Base-by-base conservation (phyloP, 1,140 invertebrate species). In the Arion vulgaris region DNA sequence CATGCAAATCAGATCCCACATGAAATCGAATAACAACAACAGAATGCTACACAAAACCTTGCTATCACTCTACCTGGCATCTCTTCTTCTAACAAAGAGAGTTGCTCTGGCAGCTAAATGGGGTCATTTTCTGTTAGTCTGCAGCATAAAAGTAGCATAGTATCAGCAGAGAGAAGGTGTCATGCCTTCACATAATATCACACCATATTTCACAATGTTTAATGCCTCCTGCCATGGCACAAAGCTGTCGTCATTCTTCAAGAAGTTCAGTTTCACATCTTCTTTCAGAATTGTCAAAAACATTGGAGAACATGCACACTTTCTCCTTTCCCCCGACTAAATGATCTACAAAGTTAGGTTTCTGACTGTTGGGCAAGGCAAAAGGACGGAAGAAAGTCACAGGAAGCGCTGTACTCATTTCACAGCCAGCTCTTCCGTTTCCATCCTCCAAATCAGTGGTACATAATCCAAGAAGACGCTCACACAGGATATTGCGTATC, bases 361-460 rank as follows among this genome's bases (percentile, higher is more conserved):
- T 45, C 41, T 5, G 15, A 45, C 15, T 45, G 41, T 39, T 1
- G 71, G 78, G 68, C 66, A 80, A 80, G 78, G 78, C 78, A 80
- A 53, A 72, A 66, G 78, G 78, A 72, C 26, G 78, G 78, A 80
- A 71, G 66, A 71, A 34, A 80, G 72, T 84, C 53, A 84, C 81
- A 77, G 81, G 81, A 82, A 82, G 81, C 78, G 41, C 68, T 38
- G 41, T 69, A 62, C 45, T 62, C 49, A 51, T 71, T 28, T 77
- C 51, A 74, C 68, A 83, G 49, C 68, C 76, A 81, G 75, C 62
- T 62, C 38, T 28, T 62, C 76, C 77, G 83, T 62, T 81, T 77
- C 76, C 83, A 45, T 72, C 78, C 66, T 80, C 66, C 66, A 34
- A 71, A 32, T 7, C 62, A 34, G 38, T 4, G 38, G 41, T 15